Percentiles rank a stretch among this genome's conserved stretches.
Conservation (phyloP, 2,113 vertebrate genomes). For the Centrocercus urophasianus region DNA sequence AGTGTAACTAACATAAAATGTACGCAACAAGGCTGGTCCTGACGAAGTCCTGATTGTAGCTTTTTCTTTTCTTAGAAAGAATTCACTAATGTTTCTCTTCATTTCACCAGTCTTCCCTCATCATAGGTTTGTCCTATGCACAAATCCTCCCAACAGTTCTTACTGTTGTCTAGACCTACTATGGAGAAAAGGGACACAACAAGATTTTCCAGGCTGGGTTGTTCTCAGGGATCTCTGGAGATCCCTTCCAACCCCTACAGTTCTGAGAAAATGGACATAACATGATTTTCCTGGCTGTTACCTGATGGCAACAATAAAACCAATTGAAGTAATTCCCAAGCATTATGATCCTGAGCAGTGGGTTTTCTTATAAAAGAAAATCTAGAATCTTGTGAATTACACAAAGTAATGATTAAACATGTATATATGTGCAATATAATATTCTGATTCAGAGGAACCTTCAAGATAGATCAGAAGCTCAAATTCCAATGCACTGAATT, state of each 20-base stretch:
- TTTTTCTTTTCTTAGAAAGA: background rate
- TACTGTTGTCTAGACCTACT: background rate
- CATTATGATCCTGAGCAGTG: background rate
- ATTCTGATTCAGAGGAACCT: background rate
- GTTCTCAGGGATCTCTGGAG: no score
- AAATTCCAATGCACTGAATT: background rate
- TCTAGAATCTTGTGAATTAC: background rate
- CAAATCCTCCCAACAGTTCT: background rate
- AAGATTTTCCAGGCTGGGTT: no score
- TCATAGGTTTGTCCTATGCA: background rate
- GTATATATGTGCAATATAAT: background rate
- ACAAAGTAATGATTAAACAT: background rate
- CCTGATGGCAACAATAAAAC: background rate
- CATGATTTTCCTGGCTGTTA: background rate
- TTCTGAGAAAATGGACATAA: no score
- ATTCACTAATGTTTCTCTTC: background rate
- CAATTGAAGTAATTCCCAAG: background rate
- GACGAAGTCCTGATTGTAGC: background rate
- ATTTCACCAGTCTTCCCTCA: background rate
- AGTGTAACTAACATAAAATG: background rate
- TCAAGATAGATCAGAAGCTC: background rate
- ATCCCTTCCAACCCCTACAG: no score
- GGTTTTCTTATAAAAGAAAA: background rate
- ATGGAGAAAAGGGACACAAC: background rate
- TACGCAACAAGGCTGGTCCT: background rate